Conservation (phyloP, 2,113 vertebrate species). For the Lepidothrix coronata region DNA sequence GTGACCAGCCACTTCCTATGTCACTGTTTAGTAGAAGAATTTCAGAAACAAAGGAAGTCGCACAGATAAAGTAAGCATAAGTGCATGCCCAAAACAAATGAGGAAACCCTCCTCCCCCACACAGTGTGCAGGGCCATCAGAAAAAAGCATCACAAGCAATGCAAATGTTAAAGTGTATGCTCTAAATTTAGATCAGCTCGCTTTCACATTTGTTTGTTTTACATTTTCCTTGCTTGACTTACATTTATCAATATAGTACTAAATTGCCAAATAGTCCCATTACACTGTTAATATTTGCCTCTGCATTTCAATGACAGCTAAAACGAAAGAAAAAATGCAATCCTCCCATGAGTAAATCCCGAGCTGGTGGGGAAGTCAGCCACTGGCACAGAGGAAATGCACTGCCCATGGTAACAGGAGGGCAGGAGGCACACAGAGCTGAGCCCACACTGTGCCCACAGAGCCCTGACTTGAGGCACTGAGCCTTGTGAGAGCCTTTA, state of each 20-base stretch:
- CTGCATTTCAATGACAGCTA: not conserved
- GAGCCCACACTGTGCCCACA: not conserved
- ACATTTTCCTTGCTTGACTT: conserved; percentile 27
- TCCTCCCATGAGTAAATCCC: not conserved
- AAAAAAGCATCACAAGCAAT: not conserved
- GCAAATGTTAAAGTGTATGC: not conserved
- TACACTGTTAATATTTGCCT: conserved; percentile 17
- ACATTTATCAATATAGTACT: not conserved
- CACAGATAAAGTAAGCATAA: not conserved
- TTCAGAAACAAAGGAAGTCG: not conserved
- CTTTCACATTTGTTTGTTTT: not conserved
- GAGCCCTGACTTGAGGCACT: not conserved
- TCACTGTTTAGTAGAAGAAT: not conserved
- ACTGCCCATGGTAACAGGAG: not conserved
- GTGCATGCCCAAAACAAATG: not conserved
- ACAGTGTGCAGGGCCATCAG: not conserved
- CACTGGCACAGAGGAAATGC: not conserved
- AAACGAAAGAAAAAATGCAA: not conserved
- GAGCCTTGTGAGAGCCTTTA: not conserved
- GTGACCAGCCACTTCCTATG: not conserved
- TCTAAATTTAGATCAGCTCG: not conserved
- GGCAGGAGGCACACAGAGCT: not conserved
- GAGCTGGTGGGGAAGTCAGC: not conserved
- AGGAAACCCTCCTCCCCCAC: not conserved
- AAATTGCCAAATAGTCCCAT: not conserved